Conservation (phyloP, 92 coral and sea anemone species). For the Umimayanthus kanabou region DNA sequence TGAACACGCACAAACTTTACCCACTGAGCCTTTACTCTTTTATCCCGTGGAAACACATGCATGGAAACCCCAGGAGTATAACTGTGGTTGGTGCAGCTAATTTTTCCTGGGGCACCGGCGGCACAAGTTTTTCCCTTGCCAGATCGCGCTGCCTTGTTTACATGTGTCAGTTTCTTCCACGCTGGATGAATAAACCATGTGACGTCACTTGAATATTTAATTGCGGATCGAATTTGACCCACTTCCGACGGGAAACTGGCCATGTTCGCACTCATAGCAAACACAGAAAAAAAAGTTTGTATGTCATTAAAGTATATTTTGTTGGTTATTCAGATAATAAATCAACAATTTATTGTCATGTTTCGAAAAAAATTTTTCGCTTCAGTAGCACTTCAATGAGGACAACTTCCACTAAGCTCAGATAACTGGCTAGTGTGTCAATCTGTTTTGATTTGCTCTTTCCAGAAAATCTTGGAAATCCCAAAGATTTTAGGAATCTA, state of each 20-base stretch:
- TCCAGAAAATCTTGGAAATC: constrained; percentile 23
- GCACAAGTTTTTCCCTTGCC: constrained; percentile 46
- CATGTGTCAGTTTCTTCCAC: neutral
- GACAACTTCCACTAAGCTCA: constrained; percentile 26
- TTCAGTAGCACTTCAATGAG: constrained; percentile 17
- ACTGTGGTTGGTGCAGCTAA: constrained; percentile 46
- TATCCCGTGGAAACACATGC: constrained; percentile 40
- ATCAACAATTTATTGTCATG: no score
- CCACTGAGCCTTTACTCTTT: constrained; percentile 43
- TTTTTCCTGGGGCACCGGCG: constrained; percentile 47
- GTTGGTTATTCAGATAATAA: neutral
- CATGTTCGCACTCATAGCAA: constrained; percentile 11
- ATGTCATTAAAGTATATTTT: neutral
- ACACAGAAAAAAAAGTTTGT: constrained; percentile 8
- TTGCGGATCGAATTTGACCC: constrained; percentile 6
- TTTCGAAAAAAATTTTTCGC: constrained; percentile 15
- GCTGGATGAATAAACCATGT: constrained; percentile 36
- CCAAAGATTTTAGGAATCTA: constrained; percentile 27
- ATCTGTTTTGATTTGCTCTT: constrained; percentile 36
- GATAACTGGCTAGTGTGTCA: neutral
- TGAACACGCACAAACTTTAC: constrained; percentile 49
- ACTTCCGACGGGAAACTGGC: constrained; percentile 22
- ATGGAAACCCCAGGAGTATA: constrained; percentile 39
- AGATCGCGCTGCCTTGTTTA: constrained; percentile 34
- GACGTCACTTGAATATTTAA: constrained; percentile 36